Base-by-base conservation (phyloP, 2,797 vertebrate genomes). In the Ibycter americanus region DNA sequence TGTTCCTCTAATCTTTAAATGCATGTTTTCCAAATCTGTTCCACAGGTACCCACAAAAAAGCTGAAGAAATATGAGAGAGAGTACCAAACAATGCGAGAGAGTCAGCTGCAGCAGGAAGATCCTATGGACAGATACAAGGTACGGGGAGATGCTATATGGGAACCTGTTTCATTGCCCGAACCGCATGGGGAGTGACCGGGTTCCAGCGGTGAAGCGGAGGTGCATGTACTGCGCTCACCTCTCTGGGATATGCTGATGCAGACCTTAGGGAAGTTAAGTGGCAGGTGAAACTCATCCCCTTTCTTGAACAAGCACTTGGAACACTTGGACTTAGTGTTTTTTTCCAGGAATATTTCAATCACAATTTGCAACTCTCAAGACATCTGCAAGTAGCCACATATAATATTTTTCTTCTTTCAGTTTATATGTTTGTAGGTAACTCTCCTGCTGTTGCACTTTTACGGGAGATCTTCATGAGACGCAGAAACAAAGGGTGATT, bases 11-110 rank as follows among this genome's bases (percentile, higher is more conserved):
- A 74, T 82, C 56, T 58, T 56, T 93, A 62, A 96, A 68, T 25
- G 34, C 21, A 12, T 42, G 68, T 93, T 87, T 93, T 83, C 74
- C 83, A 65, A 91, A 80, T 95, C 32, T 88, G 0, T 76, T 71
- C 40, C 72, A 58, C 97, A 99, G 99, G 99, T 99, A 94, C 99
- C 99, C 68, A 99, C 99, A 51, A 99, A 99, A 97, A 99, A 99
- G 97, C 98, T 99, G 96, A 99, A 99, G 99, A 99, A 99, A 98
- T 99, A 99, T 98, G 99, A 99, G 97, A 99, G 99, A 98, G 99
- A 99, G 76, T 99, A 99, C 97, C 99, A 99, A 96, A 98, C 99
- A 1, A 98, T 99, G 98, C 98, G 99, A 81, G 99, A 99, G 98
- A 99, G 98, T 73, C 99, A 99, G 98, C 98, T 99, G 66, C 99